Percentiles rank a stretch among this genome's conserved stretches.
Evolutionary conservation across 2,797 vertebrate species (phyloP).

Genomic region (Manis javanica): DNA sequence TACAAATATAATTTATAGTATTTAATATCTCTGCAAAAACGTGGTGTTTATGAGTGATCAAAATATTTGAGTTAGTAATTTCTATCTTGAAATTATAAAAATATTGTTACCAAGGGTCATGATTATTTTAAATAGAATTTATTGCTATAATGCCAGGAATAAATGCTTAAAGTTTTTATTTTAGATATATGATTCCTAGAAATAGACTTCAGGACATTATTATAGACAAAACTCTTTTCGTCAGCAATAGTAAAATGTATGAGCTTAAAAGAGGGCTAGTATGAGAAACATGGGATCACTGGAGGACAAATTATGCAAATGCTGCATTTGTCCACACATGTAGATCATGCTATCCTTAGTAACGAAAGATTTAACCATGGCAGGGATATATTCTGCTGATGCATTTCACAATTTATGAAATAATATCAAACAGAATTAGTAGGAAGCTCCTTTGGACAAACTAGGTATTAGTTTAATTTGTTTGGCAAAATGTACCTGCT

Average conservation of each 20-base stretch:
- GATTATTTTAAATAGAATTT: neutral
- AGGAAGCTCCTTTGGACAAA: constrained; percentile 13
- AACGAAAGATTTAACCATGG: neutral
- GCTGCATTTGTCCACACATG: neutral
- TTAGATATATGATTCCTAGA: neutral
- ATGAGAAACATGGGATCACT: neutral
- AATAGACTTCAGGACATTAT: neutral
- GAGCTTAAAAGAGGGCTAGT: neutral
- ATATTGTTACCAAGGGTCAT: neutral
- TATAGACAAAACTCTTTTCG: neutral
- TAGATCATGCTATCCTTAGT: neutral
- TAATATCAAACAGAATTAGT: neutral
- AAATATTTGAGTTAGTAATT: constrained; percentile 1
- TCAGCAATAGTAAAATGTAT: neutral
- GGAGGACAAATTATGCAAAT: neutral
- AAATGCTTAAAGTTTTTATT: constrained; percentile 54
- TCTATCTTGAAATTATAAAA: constrained; percentile 28
- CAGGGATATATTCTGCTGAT: neutral
- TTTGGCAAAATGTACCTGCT: neutral
- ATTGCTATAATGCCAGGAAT: neutral
- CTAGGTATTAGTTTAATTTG: constrained; percentile 44
- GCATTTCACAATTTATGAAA: constrained; percentile 16
- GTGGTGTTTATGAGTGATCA: neutral
- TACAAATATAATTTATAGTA: neutral
- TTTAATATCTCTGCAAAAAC: neutral